These are phyloP conservation scores for Pseudomugil gertrudae DNA, from an alignment of 2,797 vertebrate genomes.

Conservation along the genomic window DNA sequence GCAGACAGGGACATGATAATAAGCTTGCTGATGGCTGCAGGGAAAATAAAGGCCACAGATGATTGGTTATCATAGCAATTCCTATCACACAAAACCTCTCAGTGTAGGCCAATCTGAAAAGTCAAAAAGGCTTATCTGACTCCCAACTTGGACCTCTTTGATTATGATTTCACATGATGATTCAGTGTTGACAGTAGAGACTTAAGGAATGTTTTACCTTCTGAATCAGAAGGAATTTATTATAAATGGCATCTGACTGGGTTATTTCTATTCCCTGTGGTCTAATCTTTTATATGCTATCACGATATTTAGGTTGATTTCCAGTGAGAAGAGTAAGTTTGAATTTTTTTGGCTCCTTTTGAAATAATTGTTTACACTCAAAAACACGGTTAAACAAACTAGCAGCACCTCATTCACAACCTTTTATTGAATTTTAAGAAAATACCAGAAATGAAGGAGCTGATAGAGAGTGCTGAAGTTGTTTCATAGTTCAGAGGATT, in stretches of 20 bases:
- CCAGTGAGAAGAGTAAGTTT: background rate
- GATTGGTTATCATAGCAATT: slow-evolving; percentile 64
- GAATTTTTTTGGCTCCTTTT: background rate
- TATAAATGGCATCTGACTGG: background rate
- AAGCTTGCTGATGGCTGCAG: slow-evolving; percentile 74
- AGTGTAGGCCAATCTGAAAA: slow-evolving; percentile 36
- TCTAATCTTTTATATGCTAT: background rate
- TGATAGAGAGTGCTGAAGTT: slow-evolving; percentile 14
- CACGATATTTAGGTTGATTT: background rate
- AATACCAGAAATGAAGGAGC: slow-evolving; percentile 11
- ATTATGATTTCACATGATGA: slow-evolving; percentile 25
- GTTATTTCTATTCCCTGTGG: background rate
- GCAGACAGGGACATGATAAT: slow-evolving; percentile 79
- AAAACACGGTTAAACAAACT: slow-evolving; percentile 20
- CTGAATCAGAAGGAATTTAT: slow-evolving; percentile 3
- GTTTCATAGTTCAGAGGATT: slow-evolving; percentile 14
- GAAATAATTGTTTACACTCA: background rate
- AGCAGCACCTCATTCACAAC: slow-evolving; percentile 7
- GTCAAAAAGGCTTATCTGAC: slow-evolving; percentile 55
- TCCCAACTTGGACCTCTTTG: slow-evolving; percentile 50
- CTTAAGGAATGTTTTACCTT: slow-evolving; percentile 1
- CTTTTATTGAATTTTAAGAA: slow-evolving; percentile 18
- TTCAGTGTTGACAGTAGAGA: background rate
- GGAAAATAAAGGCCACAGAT: slow-evolving; percentile 67
- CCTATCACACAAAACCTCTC: slow-evolving; percentile 53